Percentiles rank a stretch among this genome's conserved stretches.
phyloP scores from a whole-genome alignment of 1,140 invertebrate species.

The Drosophila watanabei region DNA sequence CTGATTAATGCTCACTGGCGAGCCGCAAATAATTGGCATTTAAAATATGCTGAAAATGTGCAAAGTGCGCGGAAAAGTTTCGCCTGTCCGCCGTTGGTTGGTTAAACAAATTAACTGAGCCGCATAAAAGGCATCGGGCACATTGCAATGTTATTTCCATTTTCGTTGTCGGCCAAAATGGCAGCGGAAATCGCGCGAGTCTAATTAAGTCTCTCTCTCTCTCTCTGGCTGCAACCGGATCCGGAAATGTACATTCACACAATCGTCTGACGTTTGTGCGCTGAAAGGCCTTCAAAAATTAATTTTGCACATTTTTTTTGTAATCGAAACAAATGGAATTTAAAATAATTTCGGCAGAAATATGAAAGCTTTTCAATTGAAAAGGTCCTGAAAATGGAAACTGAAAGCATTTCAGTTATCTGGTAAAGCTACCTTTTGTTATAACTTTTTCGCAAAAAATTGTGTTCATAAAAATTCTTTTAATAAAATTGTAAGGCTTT shows the following conservation, averaged over 20 bases:
- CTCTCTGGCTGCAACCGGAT: constrained; percentile 20
- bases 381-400: neutral
- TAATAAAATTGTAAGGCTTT: neutral
- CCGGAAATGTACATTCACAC: constrained; percentile 24
- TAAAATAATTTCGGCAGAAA: constrained; percentile 3
- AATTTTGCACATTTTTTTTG: constrained; percentile 22
- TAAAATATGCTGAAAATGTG: constrained; percentile 81
- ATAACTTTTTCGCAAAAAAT: neutral
- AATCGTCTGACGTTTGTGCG: constrained; percentile 1
- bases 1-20: constrained; percentile 60
- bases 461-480: neutral
- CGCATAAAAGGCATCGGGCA: constrained; percentile 47
- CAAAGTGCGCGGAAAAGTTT: constrained; percentile 50
- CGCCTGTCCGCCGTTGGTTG: constrained; percentile 21
- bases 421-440: neutral
- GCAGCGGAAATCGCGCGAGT: constrained; percentile 46
- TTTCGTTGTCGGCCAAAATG: constrained; percentile 33
- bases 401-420: neutral
- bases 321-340: constrained; percentile 32
- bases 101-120: constrained; percentile 73
- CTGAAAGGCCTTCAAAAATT: constrained; percentile 30
- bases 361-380: neutral
- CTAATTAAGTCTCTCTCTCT: constrained; percentile 41
- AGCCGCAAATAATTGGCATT: constrained; percentile 79
- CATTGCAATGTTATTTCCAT: constrained; percentile 42